Evolutionary conservation across 2,797 vertebrate species (phyloP).

Genomic region (Eidolon dupreanum): DNA sequence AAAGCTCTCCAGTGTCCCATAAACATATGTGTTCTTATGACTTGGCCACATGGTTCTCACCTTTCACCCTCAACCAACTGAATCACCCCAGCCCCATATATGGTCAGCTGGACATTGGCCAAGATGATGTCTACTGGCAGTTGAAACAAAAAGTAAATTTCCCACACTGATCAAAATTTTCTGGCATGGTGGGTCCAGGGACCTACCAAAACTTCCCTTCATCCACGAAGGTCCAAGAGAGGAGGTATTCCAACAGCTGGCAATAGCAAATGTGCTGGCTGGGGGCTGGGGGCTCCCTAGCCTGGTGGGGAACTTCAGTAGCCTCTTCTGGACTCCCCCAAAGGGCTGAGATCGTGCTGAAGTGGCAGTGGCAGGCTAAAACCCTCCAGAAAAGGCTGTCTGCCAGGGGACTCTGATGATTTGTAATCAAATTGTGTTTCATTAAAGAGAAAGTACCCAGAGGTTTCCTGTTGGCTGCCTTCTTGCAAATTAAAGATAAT

Average conservation of each 20-base stretch:
- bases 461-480: slow-evolving; percentile 55
- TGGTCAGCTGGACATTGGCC: not conserved
- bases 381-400: slow-evolving; percentile 56
- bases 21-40: not conserved
- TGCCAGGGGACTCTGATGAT: slow-evolving; percentile 21
- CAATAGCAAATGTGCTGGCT: not conserved
- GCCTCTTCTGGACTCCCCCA: not conserved
- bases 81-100: not conserved
- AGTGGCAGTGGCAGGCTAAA: not conserved
- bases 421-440: slow-evolving; percentile 78
- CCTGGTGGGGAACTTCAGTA: not conserved
- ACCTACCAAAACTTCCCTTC: not conserved
- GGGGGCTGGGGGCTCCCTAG: not conserved
- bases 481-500: slow-evolving; percentile 74
- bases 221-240: too few species aligned
- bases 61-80: not conserved
- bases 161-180: not conserved
- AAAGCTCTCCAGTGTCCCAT: not conserved
- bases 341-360: not conserved
- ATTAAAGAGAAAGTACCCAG: slow-evolving; percentile 71
- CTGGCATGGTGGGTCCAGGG: not conserved
- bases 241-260: not conserved
- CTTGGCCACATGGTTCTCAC: not conserved
- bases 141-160: not conserved
- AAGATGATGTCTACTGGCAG: not conserved